A percentile compares a stretch with the other conserved stretches of the same genome.
These are phyloP conservation scores for Nilaparvata lugens DNA, from an alignment of 1,140 invertebrate genomes.

Conservation along the genomic window DNA sequence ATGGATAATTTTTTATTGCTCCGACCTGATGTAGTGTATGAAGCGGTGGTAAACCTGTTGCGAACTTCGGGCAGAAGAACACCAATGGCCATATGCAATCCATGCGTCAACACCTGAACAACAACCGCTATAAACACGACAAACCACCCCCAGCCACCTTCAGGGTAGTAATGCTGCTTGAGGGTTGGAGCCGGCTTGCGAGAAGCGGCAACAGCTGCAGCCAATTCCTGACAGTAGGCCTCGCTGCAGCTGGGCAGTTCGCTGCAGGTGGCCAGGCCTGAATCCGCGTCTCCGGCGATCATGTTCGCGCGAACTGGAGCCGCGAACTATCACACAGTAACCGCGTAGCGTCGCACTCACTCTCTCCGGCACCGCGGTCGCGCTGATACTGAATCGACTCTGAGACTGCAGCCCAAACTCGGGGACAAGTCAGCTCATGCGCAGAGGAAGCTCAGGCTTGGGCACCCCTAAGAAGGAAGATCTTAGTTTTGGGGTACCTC, in stretches of 20 bases:
- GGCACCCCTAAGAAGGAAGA: no score
- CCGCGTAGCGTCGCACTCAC: neutral
- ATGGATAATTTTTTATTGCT: no score
- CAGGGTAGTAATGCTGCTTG: constrained; percentile 52
- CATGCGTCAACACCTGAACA: constrained; percentile 42
- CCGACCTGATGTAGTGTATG: constrained; percentile 26
- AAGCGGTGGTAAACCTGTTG: constrained; percentile 22
- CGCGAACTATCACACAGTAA: constrained; percentile 11
- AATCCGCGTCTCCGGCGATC: constrained; percentile 22
- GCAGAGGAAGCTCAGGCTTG: no score
- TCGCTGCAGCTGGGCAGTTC: constrained; percentile 28
- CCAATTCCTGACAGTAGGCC: constrained; percentile 18
- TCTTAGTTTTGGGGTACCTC: no score
- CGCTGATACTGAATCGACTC: no score
- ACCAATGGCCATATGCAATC: constrained; percentile 40
- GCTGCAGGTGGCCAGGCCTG: constrained; percentile 28
- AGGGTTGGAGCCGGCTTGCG: constrained; percentile 31
- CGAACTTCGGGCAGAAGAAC: constrained; percentile 30
- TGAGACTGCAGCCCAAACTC: no score
- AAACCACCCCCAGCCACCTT: constrained; percentile 59
- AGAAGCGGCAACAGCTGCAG: constrained; percentile 19
- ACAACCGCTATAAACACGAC: constrained; percentile 42
- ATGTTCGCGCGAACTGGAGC: neutral
- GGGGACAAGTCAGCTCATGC: no score
- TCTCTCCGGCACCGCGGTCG: neutral